Evolutionary conservation across 2,113 vertebrate species (phyloP).

Genomic region (Colius striatus): DNA sequence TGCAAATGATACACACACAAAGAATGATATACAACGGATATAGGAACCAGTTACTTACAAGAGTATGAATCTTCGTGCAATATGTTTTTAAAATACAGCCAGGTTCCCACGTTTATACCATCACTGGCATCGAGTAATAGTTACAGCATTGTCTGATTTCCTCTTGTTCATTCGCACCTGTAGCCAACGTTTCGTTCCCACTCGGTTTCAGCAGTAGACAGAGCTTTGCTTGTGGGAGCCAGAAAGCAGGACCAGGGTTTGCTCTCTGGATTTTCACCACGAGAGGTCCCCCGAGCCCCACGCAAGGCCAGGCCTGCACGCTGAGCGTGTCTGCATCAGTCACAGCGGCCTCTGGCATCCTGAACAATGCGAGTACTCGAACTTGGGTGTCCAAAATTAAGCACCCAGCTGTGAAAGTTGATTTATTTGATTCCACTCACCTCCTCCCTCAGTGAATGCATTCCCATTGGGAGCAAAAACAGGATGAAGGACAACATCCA

Average conservation of each 20-base stretch:
- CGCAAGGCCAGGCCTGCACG: neutral
- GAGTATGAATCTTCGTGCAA: neutral
- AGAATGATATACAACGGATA: no score
- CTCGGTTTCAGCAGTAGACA: accelerated
- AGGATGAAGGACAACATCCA: neutral
- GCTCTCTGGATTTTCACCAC: neutral
- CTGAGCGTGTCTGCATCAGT: neutral
- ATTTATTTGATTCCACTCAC: neutral
- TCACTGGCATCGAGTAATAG: no score
- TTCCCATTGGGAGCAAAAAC: neutral
- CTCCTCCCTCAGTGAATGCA: accelerated
- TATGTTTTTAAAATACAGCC: neutral
- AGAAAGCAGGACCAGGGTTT: neutral
- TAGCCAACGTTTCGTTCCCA: accelerated
- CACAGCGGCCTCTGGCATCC: accelerated
- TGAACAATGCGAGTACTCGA: accelerated
- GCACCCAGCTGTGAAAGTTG: no score
- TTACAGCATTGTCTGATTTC: neutral
- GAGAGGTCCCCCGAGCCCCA: slow-evolving; percentile 36
- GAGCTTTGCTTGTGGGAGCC: accelerated
- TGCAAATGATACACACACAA: neutral
- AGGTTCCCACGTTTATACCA: neutral
- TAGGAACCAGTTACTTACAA: neutral
- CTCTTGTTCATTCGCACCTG: neutral
- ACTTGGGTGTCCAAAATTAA: accelerated